Conservation (phyloP, 2,888 invertebrate genomes). For the Habroteleia sp. region DNA sequence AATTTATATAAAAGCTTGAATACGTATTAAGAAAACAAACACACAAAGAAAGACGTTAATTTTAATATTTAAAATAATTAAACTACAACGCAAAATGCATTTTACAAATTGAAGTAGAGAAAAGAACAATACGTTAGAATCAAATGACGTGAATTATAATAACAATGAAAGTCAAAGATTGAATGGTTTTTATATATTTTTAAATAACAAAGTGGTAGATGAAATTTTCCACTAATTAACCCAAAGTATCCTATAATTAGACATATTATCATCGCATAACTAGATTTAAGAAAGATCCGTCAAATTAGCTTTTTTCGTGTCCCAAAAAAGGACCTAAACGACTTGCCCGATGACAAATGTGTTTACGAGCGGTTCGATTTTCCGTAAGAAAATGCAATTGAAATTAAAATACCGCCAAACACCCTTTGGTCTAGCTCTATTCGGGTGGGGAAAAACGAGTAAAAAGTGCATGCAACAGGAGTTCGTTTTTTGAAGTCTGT, state of each 20-base stretch:
- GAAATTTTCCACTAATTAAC: slow-evolving; percentile 12
- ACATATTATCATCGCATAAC: not conserved
- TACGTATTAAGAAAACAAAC: too few relatives aligned
- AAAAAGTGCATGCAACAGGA: slow-evolving; percentile 56
- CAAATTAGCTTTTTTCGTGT: slow-evolving; percentile 1
- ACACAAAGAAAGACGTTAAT: too few relatives aligned
- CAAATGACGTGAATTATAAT: too few relatives aligned
- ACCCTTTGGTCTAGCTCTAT: slow-evolving; percentile 37
- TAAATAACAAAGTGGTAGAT: too few relatives aligned
- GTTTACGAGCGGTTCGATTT: slow-evolving; percentile 27
- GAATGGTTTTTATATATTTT: too few relatives aligned
- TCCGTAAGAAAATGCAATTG: slow-evolving; percentile 48
- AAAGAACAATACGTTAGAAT: too few relatives aligned
- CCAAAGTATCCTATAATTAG: slow-evolving; percentile 12
- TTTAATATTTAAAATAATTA: too few relatives aligned
- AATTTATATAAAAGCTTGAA: too few relatives aligned
- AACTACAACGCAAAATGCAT: too few relatives aligned
- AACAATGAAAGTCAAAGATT: too few relatives aligned
- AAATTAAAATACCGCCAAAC: slow-evolving; percentile 41
- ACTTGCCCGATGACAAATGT: slow-evolving; percentile 41
- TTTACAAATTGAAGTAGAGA: too few relatives aligned
- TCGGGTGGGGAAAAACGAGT: slow-evolving; percentile 44
- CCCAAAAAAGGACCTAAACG: slow-evolving; percentile 16
- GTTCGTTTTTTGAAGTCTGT: slow-evolving; percentile 71
- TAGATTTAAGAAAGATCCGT: not conserved